Evolutionary conservation across 1,140 invertebrate species (phyloP).

Genomic region (Zaprionus tsacasi): DNA sequence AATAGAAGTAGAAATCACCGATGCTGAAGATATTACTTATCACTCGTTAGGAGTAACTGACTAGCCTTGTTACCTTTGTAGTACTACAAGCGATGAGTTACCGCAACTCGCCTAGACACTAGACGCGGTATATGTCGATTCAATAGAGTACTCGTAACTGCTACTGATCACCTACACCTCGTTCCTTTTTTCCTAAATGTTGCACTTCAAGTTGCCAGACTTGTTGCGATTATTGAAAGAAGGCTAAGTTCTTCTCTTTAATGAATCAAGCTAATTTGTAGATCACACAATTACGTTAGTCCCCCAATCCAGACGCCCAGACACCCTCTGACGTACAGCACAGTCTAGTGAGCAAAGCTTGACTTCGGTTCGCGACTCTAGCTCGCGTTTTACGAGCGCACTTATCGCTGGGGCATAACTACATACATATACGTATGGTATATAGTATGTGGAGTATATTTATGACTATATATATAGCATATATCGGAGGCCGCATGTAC

Average conservation of each 20-base stretch:
- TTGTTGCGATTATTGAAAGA: background rate
- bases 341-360: background rate
- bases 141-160: background rate
- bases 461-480: constrained; percentile 23
- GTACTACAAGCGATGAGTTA: background rate
- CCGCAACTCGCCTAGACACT: background rate
- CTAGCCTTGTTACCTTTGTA: too few species aligned
- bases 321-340: constrained; percentile 1
- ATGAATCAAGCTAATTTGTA: background rate
- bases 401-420: background rate
- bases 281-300: background rate
- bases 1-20: too few species aligned
- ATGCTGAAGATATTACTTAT: too few species aligned
- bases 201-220: background rate
- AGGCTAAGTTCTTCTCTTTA: background rate
- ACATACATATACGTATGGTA: background rate
- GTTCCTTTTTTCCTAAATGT: background rate
- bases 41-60: background rate
- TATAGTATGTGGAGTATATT: constrained; percentile 3
- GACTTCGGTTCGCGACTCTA: background rate
- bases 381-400: constrained; percentile 10
- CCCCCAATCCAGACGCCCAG: background rate
- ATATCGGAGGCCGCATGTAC: constrained; percentile 25
- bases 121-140: background rate
- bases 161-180: background rate